Base-by-base conservation (phyloP, 92 coral and sea anemone genomes). In the Epizoanthus ramosus region DNA sequence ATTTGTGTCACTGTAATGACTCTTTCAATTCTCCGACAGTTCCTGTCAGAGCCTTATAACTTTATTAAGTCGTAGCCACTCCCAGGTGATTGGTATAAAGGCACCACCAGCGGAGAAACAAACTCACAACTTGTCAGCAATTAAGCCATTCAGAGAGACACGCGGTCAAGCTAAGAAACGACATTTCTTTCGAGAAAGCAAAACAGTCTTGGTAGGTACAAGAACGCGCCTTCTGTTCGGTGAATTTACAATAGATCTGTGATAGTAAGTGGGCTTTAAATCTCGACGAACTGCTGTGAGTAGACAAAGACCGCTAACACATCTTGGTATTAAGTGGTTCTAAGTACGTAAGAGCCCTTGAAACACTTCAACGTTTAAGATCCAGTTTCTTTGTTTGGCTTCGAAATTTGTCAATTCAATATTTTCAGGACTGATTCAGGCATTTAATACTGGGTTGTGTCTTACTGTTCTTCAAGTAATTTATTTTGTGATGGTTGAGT, bases 51-150 rank as follows among this genome's bases (percentile, higher is more conserved):
- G 58, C 64, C 45, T 33, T 21, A 59, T 77, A 60, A 15, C 25
- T n/a, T 77, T 77, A 77, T 37, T 61, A 43, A 43, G 18, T 35
- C 56, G 63, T 60, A 61, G 90, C 97, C 94, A 83, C 97, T 88
- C 93, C 97, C 92, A 60, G 81, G 24, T 58, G 65, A 85, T 73
- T 73, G 24, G 65, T 60, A 85, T 85, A 87, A 88, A 90, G 64
- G 81, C 85, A 75, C 35, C 56, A 77, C 71, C 33, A 39, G n/a
- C 66, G 22, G 41, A 68, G 57, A 77, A 77, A 4, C 65, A 35
- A 43, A 77, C 82, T 23, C 21, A 43, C 39, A 56, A 77, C 71
- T 59, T 61, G 58, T 77, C 82, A 77, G 71, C 17, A 43, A 10
- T 37, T 28, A 28, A 28, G 16, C 37, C 39, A 39, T 76, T 60